Conservation (phyloP, 1,140 invertebrate species). For the Aphelenchoides besseyi region DNA sequence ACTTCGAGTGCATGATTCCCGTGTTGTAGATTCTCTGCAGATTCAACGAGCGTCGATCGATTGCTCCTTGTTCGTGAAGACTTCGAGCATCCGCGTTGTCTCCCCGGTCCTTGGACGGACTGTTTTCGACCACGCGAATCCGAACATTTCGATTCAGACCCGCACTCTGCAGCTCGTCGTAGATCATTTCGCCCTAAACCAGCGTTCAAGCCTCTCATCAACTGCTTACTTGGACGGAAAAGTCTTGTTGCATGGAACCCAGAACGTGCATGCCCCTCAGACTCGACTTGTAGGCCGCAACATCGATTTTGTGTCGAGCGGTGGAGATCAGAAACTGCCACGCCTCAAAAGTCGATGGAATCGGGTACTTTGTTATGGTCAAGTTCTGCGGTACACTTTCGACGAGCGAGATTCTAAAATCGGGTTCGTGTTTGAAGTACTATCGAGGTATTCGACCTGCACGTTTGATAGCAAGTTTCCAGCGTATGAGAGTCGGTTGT, state of each 20-base stretch:
- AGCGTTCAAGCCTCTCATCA: too few relatives aligned
- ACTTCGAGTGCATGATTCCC: conserved; percentile 90
- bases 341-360: conserved; percentile 49
- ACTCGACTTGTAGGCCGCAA: conserved; percentile 61
- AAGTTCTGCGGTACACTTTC: conserved; percentile 59
- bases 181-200: conserved; percentile 57
- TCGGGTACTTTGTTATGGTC: conserved; percentile 32
- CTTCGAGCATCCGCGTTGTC: conserved; percentile 58
- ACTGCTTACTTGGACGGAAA: too few relatives aligned
- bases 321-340: conserved; percentile 49
- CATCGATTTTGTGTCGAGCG: conserved; percentile 46
- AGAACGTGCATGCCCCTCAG: conserved; percentile 58
- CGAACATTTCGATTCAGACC: conserved; percentile 42
- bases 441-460: too few relatives aligned
- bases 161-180: conserved; percentile 36
- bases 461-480: too few relatives aligned
- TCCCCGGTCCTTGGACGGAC: conserved; percentile 58
- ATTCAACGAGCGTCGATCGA: conserved; percentile 77
- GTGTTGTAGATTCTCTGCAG: conserved; percentile 71
- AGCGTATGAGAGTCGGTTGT: background rate
- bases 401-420: conserved; percentile 54
- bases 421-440: too few relatives aligned
- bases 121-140: conserved; percentile 59
- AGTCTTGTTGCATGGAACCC: conserved; percentile 34
- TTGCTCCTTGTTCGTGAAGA: conserved; percentile 55